Evolutionary conservation across 2,113 vertebrate genomes (phyloP).

Genomic region (Pholis gunnellus): DNA sequence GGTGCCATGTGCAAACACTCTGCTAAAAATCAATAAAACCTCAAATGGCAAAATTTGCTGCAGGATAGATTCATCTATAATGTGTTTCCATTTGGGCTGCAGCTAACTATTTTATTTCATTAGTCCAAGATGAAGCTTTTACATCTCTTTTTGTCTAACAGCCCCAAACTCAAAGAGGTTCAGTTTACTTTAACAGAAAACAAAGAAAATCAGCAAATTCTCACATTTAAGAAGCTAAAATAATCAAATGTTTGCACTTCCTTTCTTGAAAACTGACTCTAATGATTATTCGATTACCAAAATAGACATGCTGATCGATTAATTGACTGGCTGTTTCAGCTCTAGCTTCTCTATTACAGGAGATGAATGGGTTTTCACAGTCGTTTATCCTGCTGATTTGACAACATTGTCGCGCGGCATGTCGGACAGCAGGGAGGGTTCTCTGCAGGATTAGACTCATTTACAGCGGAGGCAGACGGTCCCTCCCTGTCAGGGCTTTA

Average conservation of each 20-base stretch:
- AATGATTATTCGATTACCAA: not conserved
- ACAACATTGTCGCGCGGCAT: not conserved
- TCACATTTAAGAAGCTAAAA: not conserved
- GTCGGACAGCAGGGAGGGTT: not conserved
- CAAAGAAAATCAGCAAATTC: not conserved
- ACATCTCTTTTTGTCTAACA: not conserved
- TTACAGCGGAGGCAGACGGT: constrained; percentile 38
- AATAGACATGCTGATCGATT: not conserved
- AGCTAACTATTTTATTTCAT: not conserved
- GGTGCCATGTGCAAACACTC: not conserved
- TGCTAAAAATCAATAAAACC: not conserved
- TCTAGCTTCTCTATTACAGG: not conserved
- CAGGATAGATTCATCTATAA: not conserved
- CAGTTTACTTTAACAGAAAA: not conserved
- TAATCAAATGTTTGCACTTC: not conserved
- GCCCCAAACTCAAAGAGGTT: not conserved
- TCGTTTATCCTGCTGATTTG: constrained; percentile 19
- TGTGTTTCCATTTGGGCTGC: not conserved
- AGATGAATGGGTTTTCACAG: not conserved
- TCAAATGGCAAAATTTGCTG: not conserved
- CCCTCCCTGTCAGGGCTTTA: constrained; percentile 15
- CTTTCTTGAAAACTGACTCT: not conserved
- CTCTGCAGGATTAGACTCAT: constrained; percentile 40
- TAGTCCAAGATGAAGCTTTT: not conserved
- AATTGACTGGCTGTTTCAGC: not conserved